Evolutionary conservation across 2,888 invertebrate species (phyloP), one percentile per base, ranked within the genome.

Genomic region (Mantis religiosa): DNA sequence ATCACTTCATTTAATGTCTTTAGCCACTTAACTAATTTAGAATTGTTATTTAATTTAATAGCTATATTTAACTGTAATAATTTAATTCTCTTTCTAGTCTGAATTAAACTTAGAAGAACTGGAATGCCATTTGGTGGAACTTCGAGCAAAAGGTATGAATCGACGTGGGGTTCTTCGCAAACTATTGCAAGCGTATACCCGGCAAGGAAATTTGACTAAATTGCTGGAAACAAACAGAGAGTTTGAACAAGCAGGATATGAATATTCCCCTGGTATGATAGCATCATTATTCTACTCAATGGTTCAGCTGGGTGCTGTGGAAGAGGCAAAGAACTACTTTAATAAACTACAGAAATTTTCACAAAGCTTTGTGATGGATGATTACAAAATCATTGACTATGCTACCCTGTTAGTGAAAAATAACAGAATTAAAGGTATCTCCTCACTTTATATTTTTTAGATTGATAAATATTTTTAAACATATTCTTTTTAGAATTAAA

Each of bases 141-240:
- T 97, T n/a, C 95, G 95, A 92, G 93, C 94, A 71, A 96, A 96
- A 91, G 94, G 94, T 30, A 94, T 96, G 94, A 96, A 96, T 93
- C 94, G 95, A 0, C 94, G 96, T 7, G 96, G 96, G 0, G 94
- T 96, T 0, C 91, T 97, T 6, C 93, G 96, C 9, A 95, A 94
- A 89, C 91, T 97, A 9, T 92, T 97, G 1, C 95, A 95, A 90
- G 91, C 93, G 81, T 94, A 95, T 90, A 95, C 95, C 85, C 94
- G 94, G 28, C 93, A 94, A 0, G 95, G 95, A 0, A 94, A 95
- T 91, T 91, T 95, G 8, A 90, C 94, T 0, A 94, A 95, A 1
- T 95, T 95, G 0, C 92, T 94, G 28, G 94, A 95, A 90, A 92
- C 96, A 6, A 93, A 94, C 28, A 91, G 93, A 0, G 94, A 94